These are phyloP conservation scores for Hypotaenidia philippensis DNA, from an alignment of 2,797 vertebrate genomes.

Conservation along the genomic window DNA sequence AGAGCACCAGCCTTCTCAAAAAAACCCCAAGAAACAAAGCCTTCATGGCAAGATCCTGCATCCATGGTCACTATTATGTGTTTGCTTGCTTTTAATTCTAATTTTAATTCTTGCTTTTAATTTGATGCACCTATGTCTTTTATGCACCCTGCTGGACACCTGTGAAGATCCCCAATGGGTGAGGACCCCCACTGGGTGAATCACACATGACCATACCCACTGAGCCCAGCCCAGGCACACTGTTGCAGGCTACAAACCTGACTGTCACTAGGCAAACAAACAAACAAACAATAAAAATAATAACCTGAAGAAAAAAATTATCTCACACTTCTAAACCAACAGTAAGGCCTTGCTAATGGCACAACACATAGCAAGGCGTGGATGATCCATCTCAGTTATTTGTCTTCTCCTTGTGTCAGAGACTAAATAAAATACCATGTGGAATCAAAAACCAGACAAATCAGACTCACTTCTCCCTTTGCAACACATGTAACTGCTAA, in stretches of 20 bases:
- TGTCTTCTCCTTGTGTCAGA: background rate
- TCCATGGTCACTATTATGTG: background rate
- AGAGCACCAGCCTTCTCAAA: background rate
- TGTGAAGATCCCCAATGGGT: background rate
- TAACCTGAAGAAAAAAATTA: background rate
- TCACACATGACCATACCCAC: background rate
- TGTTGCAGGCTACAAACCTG: background rate
- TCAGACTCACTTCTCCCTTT: background rate
- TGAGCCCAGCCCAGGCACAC: accelerated
- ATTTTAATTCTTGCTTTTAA: background rate
- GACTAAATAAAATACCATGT: background rate
- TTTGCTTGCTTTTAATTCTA: background rate
- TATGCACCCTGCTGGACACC: background rate
- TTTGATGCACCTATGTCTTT: accelerated
- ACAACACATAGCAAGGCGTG: background rate
- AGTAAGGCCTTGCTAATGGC: background rate
- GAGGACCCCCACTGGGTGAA: background rate
- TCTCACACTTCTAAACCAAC: background rate
- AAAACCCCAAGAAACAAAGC: accelerated
- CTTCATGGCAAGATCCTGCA: background rate
- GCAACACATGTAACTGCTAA: background rate
- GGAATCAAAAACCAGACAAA: background rate
- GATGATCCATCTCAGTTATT: background rate
- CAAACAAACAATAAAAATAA: background rate
- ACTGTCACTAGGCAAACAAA: background rate